Percentiles rank a stretch among this genome's conserved stretches.
These are phyloP conservation scores for Oscheius sp. DNA, from an alignment of 2,888 invertebrate genomes.

Conservation along the genomic window DNA sequence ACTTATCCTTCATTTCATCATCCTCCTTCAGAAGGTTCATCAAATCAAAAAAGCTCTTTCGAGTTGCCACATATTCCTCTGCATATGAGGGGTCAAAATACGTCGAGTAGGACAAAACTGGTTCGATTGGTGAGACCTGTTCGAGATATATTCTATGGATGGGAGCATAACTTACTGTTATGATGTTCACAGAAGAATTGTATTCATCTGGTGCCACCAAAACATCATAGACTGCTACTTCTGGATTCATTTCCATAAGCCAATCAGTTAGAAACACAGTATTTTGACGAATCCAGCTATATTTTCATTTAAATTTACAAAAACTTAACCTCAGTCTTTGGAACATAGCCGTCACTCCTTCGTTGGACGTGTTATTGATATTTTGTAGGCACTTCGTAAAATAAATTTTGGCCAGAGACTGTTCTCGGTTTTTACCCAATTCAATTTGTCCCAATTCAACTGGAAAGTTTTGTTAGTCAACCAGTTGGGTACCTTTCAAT, in stretches of 20 bases:
- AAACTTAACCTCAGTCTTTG: neutral
- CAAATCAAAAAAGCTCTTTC: slow-evolving; percentile 12
- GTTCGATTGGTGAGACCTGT: neutral
- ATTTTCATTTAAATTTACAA: neutral
- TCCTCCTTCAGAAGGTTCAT: slow-evolving; percentile 7
- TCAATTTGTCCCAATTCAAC: neutral
- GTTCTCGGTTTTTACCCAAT: neutral
- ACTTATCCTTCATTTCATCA: slow-evolving; percentile 15
- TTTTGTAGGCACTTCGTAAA: slow-evolving; percentile 2
- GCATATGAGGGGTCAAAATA: slow-evolving; percentile 28
- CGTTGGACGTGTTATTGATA: slow-evolving; percentile 2
- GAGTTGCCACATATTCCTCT: slow-evolving; percentile 17
- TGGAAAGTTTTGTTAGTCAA: neutral
- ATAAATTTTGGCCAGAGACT: neutral
- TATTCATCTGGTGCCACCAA: slow-evolving; percentile 17
- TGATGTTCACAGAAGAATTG: slow-evolving; percentile 24
- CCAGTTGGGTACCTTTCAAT: neutral
- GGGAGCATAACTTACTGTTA: neutral
- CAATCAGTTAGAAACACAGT: slow-evolving; percentile 22
- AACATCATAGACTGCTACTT: slow-evolving; percentile 10
- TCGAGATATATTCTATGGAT: neutral
- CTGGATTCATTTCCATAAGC: slow-evolving; percentile 25
- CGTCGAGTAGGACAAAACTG: slow-evolving; percentile 4
- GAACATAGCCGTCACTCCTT: slow-evolving; percentile 1
- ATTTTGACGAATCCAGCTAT: slow-evolving; percentile 1